Percentiles rank a stretch among this genome's conserved stretches.
Conservation (phyloP, 2,113 vertebrate genomes). For the Scatophagus argus region DNA sequence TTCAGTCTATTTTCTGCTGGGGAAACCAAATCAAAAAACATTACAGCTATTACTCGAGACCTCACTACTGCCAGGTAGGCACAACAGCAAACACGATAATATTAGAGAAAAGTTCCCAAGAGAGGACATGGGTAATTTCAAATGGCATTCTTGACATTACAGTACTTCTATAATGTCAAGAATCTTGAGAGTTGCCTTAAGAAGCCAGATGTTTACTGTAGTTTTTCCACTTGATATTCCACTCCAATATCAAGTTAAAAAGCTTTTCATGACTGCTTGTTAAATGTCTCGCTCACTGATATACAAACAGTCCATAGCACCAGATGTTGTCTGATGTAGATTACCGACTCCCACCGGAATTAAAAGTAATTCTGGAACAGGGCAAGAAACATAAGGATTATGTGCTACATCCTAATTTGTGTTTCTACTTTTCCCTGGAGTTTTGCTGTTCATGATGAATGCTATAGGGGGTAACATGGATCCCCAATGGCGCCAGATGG, state of each 20-base stretch:
- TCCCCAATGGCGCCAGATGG: conserved; percentile 63
- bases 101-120: background rate
- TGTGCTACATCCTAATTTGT: conserved; percentile 53
- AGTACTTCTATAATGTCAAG: background rate
- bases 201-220: conserved; percentile 33
- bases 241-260: conserved; percentile 13
- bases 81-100: conserved; percentile 3
- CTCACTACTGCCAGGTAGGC: background rate
- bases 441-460: conserved; percentile 34
- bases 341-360: conserved; percentile 12
- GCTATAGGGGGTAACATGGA: conserved; percentile 23
- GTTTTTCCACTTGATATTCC: background rate
- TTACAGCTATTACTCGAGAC: background rate
- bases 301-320: background rate
- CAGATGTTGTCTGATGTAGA: conserved; percentile 48
- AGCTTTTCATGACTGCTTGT: conserved; percentile 1
- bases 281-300: conserved; percentile 25
- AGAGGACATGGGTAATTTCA: background rate
- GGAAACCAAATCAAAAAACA: conserved; percentile 30
- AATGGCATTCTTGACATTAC: background rate
- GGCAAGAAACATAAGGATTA: conserved; percentile 20
- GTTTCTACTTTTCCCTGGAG: conserved; percentile 16
- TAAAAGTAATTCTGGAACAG: conserved; percentile 17
- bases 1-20: conserved; percentile 18
- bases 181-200: background rate